Evolutionary conservation across 2,888 invertebrate species (phyloP), one percentile per base, ranked within the genome.

Genomic region (Adela reaumurella): DNA sequence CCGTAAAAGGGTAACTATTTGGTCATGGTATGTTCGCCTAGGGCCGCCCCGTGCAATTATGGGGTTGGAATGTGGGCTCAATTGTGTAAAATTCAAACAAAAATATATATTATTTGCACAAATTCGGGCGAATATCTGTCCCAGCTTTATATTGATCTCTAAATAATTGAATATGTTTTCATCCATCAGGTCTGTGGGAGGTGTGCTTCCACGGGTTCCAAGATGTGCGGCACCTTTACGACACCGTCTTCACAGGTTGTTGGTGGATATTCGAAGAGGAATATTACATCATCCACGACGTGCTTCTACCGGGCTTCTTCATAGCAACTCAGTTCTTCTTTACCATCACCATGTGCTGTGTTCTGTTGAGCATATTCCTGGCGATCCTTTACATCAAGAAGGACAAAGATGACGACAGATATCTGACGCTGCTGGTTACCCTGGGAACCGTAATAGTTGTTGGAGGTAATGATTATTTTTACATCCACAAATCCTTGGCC

Each of bases 251-350:
- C 60, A 83, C 81, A 16, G 94, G 93, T 1, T 97, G 97, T 63
- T 94, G 94, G 92, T 97, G 97, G 95, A 91, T 97, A 52, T 95
- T 96, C 62, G 94, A 97, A 70, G 96, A 95, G 67, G 97, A 97
- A 72, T 96, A 94, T 67, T 94, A 95, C 63, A 95, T 95, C 51
- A 93, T 97, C 56, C 89, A 93, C 60, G 90, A 94, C 58, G 89
- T 94, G 59, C 74, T 97, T 3, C 72, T 94, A 57, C 95, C 95
- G 48, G 88, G 90, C 14, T 97, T 97, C 77, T 96, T 96, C 62
- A 88, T 96, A 49, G 89, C 92, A 0, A 94, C 95, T 1, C 97
- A 97, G 66, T 90, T 96, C 55, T 94, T 97, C 78, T 94, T 93
- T 64, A 95, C 97, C 0, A 74, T 97, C 43, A 87, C 92, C 51